Evolutionary conservation across 2,797 vertebrate genomes (phyloP).

Genomic region (Danionella dracula): DNA sequence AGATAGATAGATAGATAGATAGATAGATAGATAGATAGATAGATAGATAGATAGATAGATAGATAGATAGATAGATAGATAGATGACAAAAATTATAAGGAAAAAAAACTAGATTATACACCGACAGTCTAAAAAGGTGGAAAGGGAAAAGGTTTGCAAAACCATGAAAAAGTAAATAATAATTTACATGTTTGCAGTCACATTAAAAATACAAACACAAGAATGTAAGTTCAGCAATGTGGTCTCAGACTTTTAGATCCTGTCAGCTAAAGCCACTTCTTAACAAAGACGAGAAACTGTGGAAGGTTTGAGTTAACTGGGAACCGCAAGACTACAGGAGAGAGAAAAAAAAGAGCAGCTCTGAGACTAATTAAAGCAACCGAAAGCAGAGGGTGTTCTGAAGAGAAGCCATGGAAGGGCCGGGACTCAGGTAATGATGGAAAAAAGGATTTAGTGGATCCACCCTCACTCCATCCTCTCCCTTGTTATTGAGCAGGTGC

Average conservation of each 20-base stretch:
- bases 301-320: conserved; percentile 20
- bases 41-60: not conserved
- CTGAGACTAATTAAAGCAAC: conserved; percentile 78
- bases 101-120: too few relatives aligned
- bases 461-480: conserved; percentile 25
- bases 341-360: conserved; percentile 52
- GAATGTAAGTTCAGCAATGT: not conserved
- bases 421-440: conserved; percentile 74
- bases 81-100: not conserved
- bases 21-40: not conserved
- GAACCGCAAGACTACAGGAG: conserved; percentile 12
- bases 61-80: not conserved
- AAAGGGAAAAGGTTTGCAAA: too few relatives aligned
- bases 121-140: too few relatives aligned
- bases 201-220: not conserved
- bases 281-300: not conserved
- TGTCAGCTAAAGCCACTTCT: not conserved
- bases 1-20: not conserved
- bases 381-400: conserved; percentile 52
- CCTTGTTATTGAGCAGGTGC: conserved; percentile 31
- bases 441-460: conserved; percentile 71
- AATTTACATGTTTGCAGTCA: too few relatives aligned
- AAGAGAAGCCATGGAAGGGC: conserved; percentile 39
- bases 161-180: too few relatives aligned
- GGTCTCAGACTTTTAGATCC: not conserved